These are phyloP conservation scores for Ammospiza nelsoni DNA, from an alignment of 2,113 vertebrate species.

Conservation along the genomic window DNA sequence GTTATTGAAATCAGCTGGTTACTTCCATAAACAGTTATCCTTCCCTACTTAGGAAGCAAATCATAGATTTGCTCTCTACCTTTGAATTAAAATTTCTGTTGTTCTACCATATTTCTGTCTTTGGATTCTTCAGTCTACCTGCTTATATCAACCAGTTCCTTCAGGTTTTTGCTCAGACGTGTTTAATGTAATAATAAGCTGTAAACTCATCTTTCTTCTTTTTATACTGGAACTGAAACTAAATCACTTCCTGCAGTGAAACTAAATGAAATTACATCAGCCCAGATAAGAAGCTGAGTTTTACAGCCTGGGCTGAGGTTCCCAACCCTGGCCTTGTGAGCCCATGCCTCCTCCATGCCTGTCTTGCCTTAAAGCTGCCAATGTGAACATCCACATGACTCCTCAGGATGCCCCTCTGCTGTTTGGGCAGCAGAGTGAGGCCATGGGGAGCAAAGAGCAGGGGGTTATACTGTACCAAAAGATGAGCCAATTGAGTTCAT, in stretches of 20 bases:
- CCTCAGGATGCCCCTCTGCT: background rate
- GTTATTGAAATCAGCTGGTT: background rate
- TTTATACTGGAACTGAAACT: background rate
- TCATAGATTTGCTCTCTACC: background rate
- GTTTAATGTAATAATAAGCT: background rate
- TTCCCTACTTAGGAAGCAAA: background rate
- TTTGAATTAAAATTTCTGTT: background rate
- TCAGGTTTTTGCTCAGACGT: background rate
- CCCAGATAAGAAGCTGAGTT: background rate
- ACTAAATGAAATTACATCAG: background rate
- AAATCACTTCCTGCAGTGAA: background rate
- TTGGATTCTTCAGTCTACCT: background rate
- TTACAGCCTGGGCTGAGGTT: background rate
- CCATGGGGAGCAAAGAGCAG: background rate
- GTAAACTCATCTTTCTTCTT: background rate
- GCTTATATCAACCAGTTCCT: background rate
- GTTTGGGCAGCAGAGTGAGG: background rate
- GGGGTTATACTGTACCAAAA: background rate
- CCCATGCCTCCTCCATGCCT: background rate
- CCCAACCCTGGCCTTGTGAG: background rate
- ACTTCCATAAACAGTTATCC: background rate
- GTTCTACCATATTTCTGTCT: background rate
- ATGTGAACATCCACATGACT: rapidly evolving
- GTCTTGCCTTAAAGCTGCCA: background rate
- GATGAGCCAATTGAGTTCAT: background rate